Conservation (phyloP, 2,113 vertebrate species). For the Nesogale talazaci region DNA sequence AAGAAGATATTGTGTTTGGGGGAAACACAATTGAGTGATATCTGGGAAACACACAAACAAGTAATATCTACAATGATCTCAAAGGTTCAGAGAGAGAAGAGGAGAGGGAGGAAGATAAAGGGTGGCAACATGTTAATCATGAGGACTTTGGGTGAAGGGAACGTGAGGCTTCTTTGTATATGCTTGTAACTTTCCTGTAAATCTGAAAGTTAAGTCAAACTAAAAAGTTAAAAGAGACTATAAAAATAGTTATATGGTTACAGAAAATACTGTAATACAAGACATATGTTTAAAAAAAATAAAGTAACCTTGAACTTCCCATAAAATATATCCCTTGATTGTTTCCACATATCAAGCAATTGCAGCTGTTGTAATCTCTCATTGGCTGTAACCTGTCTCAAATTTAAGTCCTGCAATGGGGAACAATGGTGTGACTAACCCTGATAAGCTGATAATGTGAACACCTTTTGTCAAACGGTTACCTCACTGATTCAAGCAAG, state of each 20-base stretch:
- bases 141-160: background rate
- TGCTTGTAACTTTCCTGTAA: constrained; percentile 24
- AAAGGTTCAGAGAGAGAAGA: background rate
- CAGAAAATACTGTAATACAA: constrained; percentile 42
- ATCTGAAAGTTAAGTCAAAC: constrained; percentile 20
- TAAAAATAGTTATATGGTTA: background rate
- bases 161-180: constrained; percentile 19
- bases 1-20: constrained; percentile 14
- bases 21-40: background rate
- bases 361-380: constrained; percentile 16
- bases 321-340: background rate
- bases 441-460: constrained; percentile 23
- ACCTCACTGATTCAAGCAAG: background rate
- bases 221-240: background rate
- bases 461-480: constrained; percentile 20
- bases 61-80: background rate
- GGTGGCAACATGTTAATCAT: background rate
- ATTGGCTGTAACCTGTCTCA: background rate
- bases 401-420: background rate
- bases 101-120: background rate
- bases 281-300: background rate
- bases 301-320: background rate
- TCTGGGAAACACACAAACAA: too few species aligned
- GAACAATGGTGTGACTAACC: constrained; percentile 19
- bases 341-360: constrained; percentile 18